Evolutionary conservation across 1,140 invertebrate genomes (phyloP), one percentile per base, ranked within the genome.

Genomic region (Subanguina moxae): DNA sequence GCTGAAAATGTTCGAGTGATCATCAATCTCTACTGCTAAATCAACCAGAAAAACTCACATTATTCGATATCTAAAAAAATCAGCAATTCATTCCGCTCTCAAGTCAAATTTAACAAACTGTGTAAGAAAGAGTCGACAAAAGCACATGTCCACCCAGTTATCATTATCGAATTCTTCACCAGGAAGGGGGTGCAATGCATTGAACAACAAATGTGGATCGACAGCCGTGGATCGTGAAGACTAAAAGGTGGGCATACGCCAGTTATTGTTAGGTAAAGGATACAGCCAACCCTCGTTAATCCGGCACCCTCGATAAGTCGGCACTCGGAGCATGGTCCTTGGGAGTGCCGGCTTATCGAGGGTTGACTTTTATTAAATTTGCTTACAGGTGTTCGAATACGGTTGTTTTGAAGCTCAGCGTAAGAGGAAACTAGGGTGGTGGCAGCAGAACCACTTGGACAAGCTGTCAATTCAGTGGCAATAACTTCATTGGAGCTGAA

Each of bases 171-270:
- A 21, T 57, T 73, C 72, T 65, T 73, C 72, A 15, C 72, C 72
- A 11, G 64, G 58, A n/a, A 73, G 42, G 25, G 74, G 65, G 58
- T 71, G 43, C 9, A 67, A 42, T 8, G 66, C 68, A 70, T 70
- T 62, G 23, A 70, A 70, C n/a, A 65, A 42, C 17, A 48, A 38
- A n/a, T 57, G 32, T n/a, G 87, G 90, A 45, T 95, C 17, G 48
- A 52, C 91, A 80, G 96, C 97, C 48, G 88, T 90, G 83, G 64
- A 62, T 42, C 45, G 61, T 13, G 52, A 74, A 17, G 64, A 57
- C 61, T 67, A 25, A 68, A 52, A 71, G 25, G n/a, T n/a, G n/a
- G n/a, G n/a, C n/a, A n/a, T n/a, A n/a, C n/a, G n/a, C n/a, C n/a
- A n/a, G 23, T 8, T 57, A 67, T 23, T n/a, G n/a, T 19, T 25